Conservation (phyloP, 92 coral and sea anemone genomes). For the Parazoanthus atlanticus region DNA sequence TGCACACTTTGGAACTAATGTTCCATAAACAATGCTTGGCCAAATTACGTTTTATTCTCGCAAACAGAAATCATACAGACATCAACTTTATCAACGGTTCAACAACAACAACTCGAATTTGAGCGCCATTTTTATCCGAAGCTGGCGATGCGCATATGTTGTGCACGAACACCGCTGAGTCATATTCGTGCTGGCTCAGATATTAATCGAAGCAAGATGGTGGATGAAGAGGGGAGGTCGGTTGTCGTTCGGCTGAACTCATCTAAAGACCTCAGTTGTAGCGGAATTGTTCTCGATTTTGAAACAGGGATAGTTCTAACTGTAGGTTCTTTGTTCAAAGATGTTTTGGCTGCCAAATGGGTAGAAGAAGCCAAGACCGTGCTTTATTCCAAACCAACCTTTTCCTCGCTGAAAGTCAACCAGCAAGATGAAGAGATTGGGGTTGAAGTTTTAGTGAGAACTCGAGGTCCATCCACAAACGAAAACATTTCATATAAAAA, state of each 20-base stretch:
- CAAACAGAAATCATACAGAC: not conserved
- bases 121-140: conserved; percentile 39
- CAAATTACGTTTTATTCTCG: conserved; percentile 7
- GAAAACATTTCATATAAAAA: conserved; percentile 27
- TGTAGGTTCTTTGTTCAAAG: conserved; percentile 67
- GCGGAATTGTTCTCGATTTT: conserved; percentile 71
- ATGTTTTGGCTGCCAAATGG: conserved; percentile 8
- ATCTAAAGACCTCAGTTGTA: conserved; percentile 66
- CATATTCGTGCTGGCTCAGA: conserved; percentile 24
- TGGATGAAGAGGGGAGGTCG: conserved; percentile 52
- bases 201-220: conserved; percentile 53
- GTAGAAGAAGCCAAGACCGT: conserved; percentile 5
- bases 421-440: conserved; percentile 6
- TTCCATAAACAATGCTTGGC: not conserved
- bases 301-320: conserved; percentile 66
- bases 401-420: not conserved
- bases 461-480: not conserved
- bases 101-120: conserved; percentile 37
- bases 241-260: conserved; percentile 47
- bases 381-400: not conserved
- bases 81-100: conserved; percentile 20
- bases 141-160: conserved; percentile 8
- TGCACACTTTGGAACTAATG: not conserved
- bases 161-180: conserved; percentile 1
- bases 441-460: conserved; percentile 48